Base-by-base conservation (phyloP, 2,888 invertebrate genomes). In the Hipparchia sbordonii region DNA sequence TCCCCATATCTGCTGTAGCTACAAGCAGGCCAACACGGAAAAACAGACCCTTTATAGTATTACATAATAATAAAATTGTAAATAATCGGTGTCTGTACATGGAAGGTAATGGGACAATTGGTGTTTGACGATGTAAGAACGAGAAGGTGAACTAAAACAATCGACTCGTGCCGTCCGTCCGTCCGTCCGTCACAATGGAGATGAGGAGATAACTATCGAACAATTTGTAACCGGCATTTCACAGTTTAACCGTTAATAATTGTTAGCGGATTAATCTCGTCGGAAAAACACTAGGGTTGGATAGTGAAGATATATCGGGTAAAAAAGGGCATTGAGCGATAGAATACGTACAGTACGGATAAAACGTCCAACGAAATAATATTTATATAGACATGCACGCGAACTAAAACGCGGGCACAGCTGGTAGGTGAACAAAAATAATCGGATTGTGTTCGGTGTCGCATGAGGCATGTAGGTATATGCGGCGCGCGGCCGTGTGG, bases 21-120 rank as follows among this genome's bases (percentile, higher is more conserved):
- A 82, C 81, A 84, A 87, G 85, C 89, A 88, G 89, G 89, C 90
- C 89, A 89, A 89, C 87, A 88, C 87, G 85, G 82, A 85, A 81
- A 82, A 82, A 85, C 81, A 86, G 86, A 87, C 86, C 87, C 86
- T 82, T 85, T 80, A 83, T 79, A 84, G 73, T 72, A 74, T 51
- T 71, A 75, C 77, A 77, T 76, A 52, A 74, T 74, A 81, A 85
- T 82, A 85, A 84, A 82, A 82, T 73, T 68, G 73, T 77, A 74
- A 75, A 76, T 71, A 76, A 76, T 76, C 68, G 66, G 77, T 79
- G 77, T 79, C 76, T 77, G 77, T 79, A 77, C 75, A 78, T 79
- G 78, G 74, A 73, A 70, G 65, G 66, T 75, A 61, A 73, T 78
- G 77, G 77, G 73, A 72, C 73, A 71, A 48, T 72, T 73, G 71